Percentiles rank a stretch among this genome's conserved stretches.
Evolutionary conservation across 2,888 invertebrate species (phyloP).

Genomic region (Nebria brevicollis): DNA sequence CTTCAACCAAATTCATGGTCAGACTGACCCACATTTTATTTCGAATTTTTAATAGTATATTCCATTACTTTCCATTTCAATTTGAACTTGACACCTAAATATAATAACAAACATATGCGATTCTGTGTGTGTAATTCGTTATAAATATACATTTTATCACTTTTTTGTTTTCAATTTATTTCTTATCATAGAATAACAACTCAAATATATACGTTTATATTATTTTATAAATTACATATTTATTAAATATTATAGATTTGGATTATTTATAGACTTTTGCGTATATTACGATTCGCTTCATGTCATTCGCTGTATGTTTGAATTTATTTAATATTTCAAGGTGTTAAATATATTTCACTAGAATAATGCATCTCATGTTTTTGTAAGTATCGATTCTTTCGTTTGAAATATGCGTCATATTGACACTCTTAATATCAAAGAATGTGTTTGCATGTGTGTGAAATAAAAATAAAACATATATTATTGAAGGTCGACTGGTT

Average conservation of each 20-base stretch:
- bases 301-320: too few species aligned
- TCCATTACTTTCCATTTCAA: not conserved
- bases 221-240: too few species aligned
- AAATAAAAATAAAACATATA: conserved; percentile 34
- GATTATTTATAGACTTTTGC: too few species aligned
- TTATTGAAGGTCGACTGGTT: conserved; percentile 34
- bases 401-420: not conserved
- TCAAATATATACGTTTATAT: too few species aligned
- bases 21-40: not conserved
- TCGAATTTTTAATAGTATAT: not conserved
- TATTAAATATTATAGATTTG: too few species aligned
- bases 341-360: too few species aligned
- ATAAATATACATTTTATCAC: too few species aligned
- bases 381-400: not conserved
- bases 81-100: not conserved
- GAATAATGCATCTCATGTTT: too few species aligned
- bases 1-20: not conserved
- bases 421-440: not conserved
- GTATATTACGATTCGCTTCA: too few species aligned
- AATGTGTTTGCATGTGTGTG: conserved; percentile 21
- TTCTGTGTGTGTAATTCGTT: not conserved
- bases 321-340: too few species aligned
- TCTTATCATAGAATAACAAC: too few species aligned
- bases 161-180: too few species aligned
- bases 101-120: not conserved